A percentile compares a stretch with the other conserved stretches of the same genome.
Evolutionary conservation across 2,888 invertebrate species (phyloP).

Genomic region (Eustalomyia histrio): DNA sequence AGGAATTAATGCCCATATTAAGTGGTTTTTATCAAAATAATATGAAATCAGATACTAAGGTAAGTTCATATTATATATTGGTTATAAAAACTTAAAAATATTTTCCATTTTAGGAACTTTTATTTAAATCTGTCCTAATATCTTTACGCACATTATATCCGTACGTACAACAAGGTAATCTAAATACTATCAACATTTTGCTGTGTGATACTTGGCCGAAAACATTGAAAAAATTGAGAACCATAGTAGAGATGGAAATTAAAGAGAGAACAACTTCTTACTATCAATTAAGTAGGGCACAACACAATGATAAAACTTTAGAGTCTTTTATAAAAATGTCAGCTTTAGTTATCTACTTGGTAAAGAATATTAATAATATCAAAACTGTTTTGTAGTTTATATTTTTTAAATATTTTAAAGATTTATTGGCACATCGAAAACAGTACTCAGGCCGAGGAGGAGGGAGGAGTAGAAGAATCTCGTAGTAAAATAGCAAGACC

Average conservation of each 20-base stretch:
- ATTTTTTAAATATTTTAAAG: constrained; percentile 59
- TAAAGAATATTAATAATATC: constrained; percentile 59
- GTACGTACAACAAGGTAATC: constrained; percentile 69
- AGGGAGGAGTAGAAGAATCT: constrained; percentile 47
- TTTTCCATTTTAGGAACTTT: constrained; percentile 66
- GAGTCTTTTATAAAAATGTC: constrained; percentile 73
- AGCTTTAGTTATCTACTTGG: constrained; percentile 72
- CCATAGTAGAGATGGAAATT: constrained; percentile 74
- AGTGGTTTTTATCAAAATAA: constrained; percentile 72
- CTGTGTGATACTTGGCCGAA: constrained; percentile 70
- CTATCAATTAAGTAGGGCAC: constrained; percentile 66
- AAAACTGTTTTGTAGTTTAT: no score
- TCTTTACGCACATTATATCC: constrained; percentile 74
- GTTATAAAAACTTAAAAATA: no score
- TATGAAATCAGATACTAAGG: constrained; percentile 72
- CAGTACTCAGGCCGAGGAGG: not conserved
- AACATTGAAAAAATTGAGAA: constrained; percentile 71
- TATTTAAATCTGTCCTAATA: constrained; percentile 70
- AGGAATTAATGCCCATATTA: constrained; percentile 72
- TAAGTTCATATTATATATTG: constrained; percentile 17
- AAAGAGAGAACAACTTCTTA: constrained; percentile 68
- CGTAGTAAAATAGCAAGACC: constrained; percentile 69
- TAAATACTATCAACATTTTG: constrained; percentile 69
- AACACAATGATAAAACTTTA: constrained; percentile 67
- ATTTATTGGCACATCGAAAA: constrained; percentile 70